Evolutionary conservation across 2,888 invertebrate genomes (phyloP), one percentile per base, ranked within the genome.

Genomic region (Mythimna loreyi): DNA sequence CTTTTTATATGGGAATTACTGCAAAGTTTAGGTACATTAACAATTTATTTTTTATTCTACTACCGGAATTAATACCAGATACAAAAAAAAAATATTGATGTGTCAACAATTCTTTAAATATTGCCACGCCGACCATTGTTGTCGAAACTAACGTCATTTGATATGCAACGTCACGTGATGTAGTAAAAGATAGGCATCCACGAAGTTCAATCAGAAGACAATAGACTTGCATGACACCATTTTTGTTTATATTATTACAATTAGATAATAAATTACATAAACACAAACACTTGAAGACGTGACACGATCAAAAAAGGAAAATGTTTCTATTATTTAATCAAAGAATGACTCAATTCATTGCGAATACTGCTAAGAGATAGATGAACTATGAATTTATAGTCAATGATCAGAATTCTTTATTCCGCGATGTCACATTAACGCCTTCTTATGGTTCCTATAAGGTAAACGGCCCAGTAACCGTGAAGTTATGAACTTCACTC

Each of bases 201-300:
- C 19, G 25, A 56, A 19, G 19, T 19, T 21, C 11, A 58, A 52
- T 30, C 9, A 25, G 36, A 47, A 65, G 11, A 74, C 43, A 61
- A 65, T 65, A 28, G 33, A 36, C 50, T 52, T 21, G 28, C 23
- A 50, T 5, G 13, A 47, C n/a, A n/a, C 23, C 40, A 40, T 55
- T 66, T 47, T 53, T 53, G 67, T 59, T 21, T n/a, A 23, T 40
- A 55, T 52, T 40, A 30, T 30, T 30, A 53, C 13, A 70, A 53
- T 53, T 19, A 70, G 30, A 70, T 53, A 58, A 60, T 11, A 25
- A 50, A 55, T 72, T 33, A 56, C 33, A 28, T 56, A 72, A 45
- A n/a, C 36, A 36, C 19, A 47, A 43, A 28, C 11, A 47, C 52
- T 23, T 25, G 7, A 36, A 13, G 36, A 36, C 40, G 16, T 19